These are phyloP conservation scores for Cebus imitator DNA, from an alignment of 2,113 vertebrate genomes.

Conservation along the genomic window DNA sequence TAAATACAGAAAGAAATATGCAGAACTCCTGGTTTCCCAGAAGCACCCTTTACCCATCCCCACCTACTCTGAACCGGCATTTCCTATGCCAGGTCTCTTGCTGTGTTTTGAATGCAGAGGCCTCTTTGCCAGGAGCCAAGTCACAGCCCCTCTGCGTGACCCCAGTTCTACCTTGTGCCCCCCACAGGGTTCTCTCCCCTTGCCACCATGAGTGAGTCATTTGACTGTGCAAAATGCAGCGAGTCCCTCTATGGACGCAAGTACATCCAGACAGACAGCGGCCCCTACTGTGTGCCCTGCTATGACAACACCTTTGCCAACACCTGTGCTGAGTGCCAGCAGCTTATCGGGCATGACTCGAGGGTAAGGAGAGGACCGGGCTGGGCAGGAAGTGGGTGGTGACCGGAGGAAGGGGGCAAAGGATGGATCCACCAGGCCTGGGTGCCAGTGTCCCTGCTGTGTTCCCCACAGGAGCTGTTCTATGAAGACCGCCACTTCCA, in stretches of 20 bases:
- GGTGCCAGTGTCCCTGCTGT: not conserved
- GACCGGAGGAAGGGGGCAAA: not conserved
- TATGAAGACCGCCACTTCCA: conserved; percentile 98
- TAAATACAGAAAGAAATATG: conserved; percentile 54
- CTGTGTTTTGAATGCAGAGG: not conserved
- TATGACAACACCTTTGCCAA: conserved; percentile 97
- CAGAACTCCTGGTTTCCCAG: not conserved
- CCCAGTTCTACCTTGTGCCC: not conserved
- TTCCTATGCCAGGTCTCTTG: conserved; percentile 15
- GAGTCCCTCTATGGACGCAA: conserved; percentile 98
- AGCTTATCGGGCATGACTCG: conserved; percentile 96
- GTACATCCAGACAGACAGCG: conserved; percentile 96
- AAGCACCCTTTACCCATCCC: not conserved
- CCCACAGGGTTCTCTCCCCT: conserved; percentile 46
- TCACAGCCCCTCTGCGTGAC: not conserved
- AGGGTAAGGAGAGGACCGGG: conserved; percentile 85
- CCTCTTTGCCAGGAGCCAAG: not conserved
- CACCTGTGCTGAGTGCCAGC: conserved; percentile 98
- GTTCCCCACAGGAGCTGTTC: conserved; percentile 92
- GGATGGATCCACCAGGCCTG: not conserved
- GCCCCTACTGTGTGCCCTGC: conserved; percentile 97
- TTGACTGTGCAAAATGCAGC: conserved; percentile 97
- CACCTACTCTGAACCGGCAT: not conserved
- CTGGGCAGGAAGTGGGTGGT: not conserved
- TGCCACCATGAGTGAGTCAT: conserved; percentile 93